Conservation (phyloP, 2,888 invertebrate genomes). For the Allolobophora icterica region DNA sequence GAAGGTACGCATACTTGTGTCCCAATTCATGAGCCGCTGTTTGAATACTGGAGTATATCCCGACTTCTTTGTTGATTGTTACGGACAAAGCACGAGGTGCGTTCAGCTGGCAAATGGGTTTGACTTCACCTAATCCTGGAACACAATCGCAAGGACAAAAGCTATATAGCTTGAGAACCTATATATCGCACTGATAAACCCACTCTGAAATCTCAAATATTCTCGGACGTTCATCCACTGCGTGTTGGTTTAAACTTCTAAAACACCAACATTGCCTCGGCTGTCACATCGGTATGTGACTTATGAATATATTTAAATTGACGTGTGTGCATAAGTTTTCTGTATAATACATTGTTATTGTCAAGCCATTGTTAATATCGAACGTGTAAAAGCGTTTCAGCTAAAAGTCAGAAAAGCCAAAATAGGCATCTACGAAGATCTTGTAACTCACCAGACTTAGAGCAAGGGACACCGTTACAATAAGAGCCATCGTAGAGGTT, state of each 20-base stretch:
- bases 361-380: not conserved
- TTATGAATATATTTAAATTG: too few relatives aligned
- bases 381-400: not conserved
- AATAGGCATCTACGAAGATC: not conserved
- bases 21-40: constrained; percentile 52
- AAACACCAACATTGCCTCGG: too few relatives aligned
- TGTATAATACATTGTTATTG: too few relatives aligned
- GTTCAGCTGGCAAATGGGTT: constrained; percentile 24
- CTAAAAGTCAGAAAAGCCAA: not conserved
- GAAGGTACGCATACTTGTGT: constrained; percentile 47
- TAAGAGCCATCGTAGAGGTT: not conserved
- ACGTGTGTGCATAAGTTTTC: too few relatives aligned
- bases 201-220: not conserved
- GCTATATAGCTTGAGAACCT: too few relatives aligned
- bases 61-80: constrained; percentile 43
- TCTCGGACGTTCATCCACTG: too few relatives aligned
- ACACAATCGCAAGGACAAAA: not conserved
- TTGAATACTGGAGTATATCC: constrained; percentile 42
- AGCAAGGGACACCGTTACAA: not conserved
- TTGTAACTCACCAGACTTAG: not conserved
- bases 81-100: constrained; percentile 18
- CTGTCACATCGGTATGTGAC: too few relatives aligned
- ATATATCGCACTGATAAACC: not conserved
- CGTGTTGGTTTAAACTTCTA: too few relatives aligned
- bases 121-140: constrained; percentile 38